Conservation (phyloP, 2,888 invertebrate species). For the Agrotis puta region DNA sequence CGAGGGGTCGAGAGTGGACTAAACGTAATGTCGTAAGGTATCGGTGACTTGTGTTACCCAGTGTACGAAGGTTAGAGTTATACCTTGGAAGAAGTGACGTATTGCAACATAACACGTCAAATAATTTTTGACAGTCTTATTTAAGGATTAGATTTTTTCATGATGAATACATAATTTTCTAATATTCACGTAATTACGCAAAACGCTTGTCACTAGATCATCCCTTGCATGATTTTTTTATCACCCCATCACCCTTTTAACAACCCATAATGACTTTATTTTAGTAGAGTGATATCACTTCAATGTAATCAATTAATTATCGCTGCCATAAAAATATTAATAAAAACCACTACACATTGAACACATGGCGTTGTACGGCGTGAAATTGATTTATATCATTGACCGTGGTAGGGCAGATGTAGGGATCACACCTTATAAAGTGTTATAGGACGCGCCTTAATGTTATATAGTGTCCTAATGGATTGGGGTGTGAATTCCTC, state of each 20-base stretch:
- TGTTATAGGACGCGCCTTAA: constrained; percentile 48
- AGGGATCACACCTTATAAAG: constrained; percentile 65
- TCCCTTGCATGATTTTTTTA: not conserved
- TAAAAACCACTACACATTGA: constrained; percentile 39
- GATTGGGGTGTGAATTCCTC: constrained; percentile 46
- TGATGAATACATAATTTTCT: not conserved
- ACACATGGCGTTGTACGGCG: constrained; percentile 64
- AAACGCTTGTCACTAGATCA: not conserved
- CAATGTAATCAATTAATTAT: constrained; percentile 57
- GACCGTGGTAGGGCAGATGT: constrained; percentile 71
- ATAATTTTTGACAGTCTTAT: too few relatives aligned
- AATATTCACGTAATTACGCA: not conserved
- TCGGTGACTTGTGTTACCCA: too few relatives aligned
- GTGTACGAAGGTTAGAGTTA: too few relatives aligned
- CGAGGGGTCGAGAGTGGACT: too few relatives aligned
- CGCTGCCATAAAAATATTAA: constrained; percentile 59
- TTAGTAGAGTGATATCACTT: constrained; percentile 41
- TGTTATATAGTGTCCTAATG: constrained; percentile 35
- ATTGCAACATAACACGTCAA: too few relatives aligned
- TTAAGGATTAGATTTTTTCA: too few relatives aligned
- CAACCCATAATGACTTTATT: constrained; percentile 47
- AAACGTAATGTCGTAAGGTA: too few relatives aligned
- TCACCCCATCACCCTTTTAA: constrained; percentile 13
- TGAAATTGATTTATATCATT: constrained; percentile 77
- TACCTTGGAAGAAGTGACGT: too few relatives aligned